Evolutionary conservation across 2,888 invertebrate genomes (phyloP).

Genomic region (Drosophila vallismaia): DNA sequence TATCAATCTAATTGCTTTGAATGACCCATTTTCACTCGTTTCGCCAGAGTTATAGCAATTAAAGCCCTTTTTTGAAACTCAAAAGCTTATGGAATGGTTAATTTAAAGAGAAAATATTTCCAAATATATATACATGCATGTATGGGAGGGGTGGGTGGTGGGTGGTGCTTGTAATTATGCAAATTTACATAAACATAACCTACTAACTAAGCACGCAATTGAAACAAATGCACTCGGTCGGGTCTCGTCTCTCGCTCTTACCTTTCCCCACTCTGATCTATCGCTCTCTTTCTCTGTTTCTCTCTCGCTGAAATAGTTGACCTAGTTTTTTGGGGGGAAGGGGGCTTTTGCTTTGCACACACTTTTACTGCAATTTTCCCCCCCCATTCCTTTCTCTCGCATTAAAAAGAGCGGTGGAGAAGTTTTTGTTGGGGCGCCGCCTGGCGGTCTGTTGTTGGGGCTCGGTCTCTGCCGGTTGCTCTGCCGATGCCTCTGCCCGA

Average conservation of each 20-base stretch:
- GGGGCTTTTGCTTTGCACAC: conserved; percentile 65
- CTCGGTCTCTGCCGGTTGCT: no score
- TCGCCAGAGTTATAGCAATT: background rate
- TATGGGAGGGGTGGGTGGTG: background rate
- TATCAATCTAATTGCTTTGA: background rate
- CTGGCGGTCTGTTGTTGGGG: conserved; percentile 64
- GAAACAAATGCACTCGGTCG: conserved; percentile 62
- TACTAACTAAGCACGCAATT: conserved; percentile 78
- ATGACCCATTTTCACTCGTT: background rate
- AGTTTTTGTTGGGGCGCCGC: conserved; percentile 60
- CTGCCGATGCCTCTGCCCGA: no score
- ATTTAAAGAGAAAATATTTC: conserved; percentile 16
- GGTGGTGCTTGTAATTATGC: conserved; percentile 66
- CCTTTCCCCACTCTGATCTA: conserved; percentile 7
- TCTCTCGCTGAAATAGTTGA: conserved; percentile 69
- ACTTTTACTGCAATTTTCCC: conserved; percentile 67
- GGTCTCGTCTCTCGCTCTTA: conserved; percentile 4
- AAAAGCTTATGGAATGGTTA: background rate
- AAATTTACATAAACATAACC: conserved; percentile 80
- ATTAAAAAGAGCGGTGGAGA: conserved; percentile 40
- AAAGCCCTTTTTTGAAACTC: background rate
- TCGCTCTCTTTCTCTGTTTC: conserved; percentile 8
- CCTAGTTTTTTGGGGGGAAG: conserved; percentile 78
- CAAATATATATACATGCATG: conserved; percentile 44
- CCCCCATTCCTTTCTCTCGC: conserved; percentile 6